These are phyloP conservation scores for Balaenoptera acutorostrata DNA, from an alignment of 2,113 vertebrate genomes.

Conservation along the genomic window DNA sequence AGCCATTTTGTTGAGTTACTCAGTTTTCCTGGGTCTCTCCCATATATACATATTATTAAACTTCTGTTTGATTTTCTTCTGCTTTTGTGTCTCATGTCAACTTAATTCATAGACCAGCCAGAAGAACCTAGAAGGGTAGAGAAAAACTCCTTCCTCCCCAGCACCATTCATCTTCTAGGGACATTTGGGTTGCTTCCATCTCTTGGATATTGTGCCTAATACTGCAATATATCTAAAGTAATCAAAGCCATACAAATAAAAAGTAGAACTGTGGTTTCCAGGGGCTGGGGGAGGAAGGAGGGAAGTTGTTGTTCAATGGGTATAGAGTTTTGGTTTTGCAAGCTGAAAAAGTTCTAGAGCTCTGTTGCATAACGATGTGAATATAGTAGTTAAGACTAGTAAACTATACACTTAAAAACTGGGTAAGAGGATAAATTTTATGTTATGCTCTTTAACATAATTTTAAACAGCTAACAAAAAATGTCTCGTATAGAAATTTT, in stretches of 20 bases:
- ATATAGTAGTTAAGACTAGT: background rate
- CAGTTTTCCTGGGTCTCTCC: background rate
- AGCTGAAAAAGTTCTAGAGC: background rate
- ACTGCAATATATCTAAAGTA: background rate
- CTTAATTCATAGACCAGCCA: background rate
- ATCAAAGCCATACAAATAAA: background rate
- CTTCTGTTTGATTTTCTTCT: background rate
- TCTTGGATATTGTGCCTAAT: background rate
- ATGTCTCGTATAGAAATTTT: background rate
- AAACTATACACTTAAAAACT: too few relatives aligned
- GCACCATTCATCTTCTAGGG: background rate
- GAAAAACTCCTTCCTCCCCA: background rate
- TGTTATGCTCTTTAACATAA: background rate
- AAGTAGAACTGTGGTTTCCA: background rate
- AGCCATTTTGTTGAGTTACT: background rate
- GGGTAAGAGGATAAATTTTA: background rate
- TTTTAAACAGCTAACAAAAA: background rate
- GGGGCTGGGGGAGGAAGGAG: fast-evolving
- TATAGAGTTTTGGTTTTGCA: background rate
- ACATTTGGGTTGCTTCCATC: background rate
- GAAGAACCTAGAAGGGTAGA: background rate
- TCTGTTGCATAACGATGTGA: background rate
- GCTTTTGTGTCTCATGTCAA: background rate
- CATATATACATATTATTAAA: background rate
- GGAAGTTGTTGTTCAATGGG: background rate